Base-by-base conservation (phyloP, 1,140 invertebrate species). In the Ostrea denselamellosa region DNA sequence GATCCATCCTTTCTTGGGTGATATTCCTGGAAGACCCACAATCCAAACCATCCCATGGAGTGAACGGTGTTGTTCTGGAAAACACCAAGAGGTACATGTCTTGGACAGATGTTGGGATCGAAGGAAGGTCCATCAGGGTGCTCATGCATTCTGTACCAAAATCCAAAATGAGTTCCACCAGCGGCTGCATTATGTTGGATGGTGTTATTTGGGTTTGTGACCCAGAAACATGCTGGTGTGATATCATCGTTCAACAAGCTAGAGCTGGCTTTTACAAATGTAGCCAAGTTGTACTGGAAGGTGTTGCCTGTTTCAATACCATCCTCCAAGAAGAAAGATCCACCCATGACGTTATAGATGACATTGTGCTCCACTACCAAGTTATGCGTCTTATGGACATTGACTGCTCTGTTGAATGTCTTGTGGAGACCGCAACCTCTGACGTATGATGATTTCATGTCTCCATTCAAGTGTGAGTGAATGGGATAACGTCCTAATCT, bases 251-350 rank as follows among this genome's bases (percentile, higher is more conserved):
- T 95, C 0, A 93, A 90, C n/a, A 95, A 90, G 89, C 90, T 92
- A 7, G 94, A 91, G 86, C 93, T 94, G 58, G 92, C 86, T 58
- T 53, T 91, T 0, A 94, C 94, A 90, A 93, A 94, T 1, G 94
- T 85, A 3, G 89, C 93, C 53, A 95, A 87, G 88, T 95, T 95
- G 88, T 93, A 93, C 86, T 92, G 89, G 88, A 94, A 93, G 2
- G 83, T 91, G 86, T 94, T 94, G 10, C 91, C 91, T 8, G 91
- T 93, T 90, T 95, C 94, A 65, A 95, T 91, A 19, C 94, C 94
- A 90, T 95, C 94, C 87, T 95, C 94, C 51, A 95, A 86, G 91
- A 95, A 95, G 65, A 94, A 91, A 0, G 94, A 92, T 4, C 94
- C 94, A 10, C 94, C 94, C 93, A 92, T 94, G 25, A 94, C 88